Percentiles rank a stretch among this genome's conserved stretches.
These are phyloP conservation scores for Drosophila burlai DNA, from an alignment of 1,140 invertebrate genomes.

Conservation along the genomic window DNA sequence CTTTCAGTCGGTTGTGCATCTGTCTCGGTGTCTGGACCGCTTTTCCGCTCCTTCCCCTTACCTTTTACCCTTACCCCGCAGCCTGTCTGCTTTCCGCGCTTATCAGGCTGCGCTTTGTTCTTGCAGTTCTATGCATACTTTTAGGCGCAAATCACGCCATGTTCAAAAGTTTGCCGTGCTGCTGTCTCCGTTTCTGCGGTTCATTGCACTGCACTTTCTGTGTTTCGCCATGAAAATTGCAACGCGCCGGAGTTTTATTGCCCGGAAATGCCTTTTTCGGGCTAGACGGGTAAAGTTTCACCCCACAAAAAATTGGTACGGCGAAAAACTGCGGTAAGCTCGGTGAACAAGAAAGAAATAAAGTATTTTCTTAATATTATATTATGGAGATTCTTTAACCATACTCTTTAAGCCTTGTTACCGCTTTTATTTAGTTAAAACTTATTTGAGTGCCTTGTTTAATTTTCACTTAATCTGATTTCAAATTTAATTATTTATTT, in stretches of 20 bases:
- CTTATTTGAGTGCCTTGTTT: neutral
- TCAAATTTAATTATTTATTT: neutral
- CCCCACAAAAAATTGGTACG: neutral
- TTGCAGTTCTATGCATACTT: constrained; percentile 59
- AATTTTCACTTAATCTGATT: neutral
- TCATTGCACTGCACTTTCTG: constrained; percentile 62
- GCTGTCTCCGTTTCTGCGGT: constrained; percentile 44
- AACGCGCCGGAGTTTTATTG: constrained; percentile 73
- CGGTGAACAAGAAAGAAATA: neutral
- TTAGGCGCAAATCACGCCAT: constrained; percentile 63
- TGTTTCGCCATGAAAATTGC: constrained; percentile 54
- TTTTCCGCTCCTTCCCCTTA: neutral
- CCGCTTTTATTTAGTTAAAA: neutral
- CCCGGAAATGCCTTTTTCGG: constrained; percentile 65
- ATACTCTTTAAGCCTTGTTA: too few relatives aligned
- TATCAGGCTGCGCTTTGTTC: constrained; percentile 53
- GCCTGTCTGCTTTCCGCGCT: constrained; percentile 34
- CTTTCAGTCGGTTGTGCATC: constrained; percentile 22
- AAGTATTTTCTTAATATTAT: neutral
- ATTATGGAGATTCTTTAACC: neutral
- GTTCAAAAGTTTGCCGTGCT: constrained; percentile 57
- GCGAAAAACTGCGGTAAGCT: neutral
- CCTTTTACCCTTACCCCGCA: neutral
- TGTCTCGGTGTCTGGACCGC: constrained; percentile 23
- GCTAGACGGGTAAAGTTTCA: constrained; percentile 55